Evolutionary conservation across 1,140 invertebrate genomes (phyloP).

Genomic region (Sitodiplosis mosellana): DNA sequence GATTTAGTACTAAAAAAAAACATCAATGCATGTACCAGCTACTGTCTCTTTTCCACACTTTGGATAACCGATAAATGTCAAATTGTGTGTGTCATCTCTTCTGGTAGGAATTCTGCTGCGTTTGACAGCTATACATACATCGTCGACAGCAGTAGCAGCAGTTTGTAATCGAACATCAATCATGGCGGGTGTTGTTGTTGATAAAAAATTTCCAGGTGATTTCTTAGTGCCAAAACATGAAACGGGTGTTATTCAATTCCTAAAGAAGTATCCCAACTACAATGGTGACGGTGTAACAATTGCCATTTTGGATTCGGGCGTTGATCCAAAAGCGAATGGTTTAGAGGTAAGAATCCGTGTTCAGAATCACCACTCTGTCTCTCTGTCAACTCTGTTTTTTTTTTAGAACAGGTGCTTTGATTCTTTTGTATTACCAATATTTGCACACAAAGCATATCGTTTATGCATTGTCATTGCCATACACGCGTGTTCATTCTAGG

Average conservation of each 20-base stretch:
- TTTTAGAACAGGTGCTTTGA: no score
- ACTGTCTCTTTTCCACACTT: no score
- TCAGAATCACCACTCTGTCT: no score
- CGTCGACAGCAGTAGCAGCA: neutral
- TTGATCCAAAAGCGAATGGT: conserved; percentile 88
- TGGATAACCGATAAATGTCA: no score
- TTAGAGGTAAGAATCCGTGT: conserved; percentile 55
- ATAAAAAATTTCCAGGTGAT: conserved; percentile 61
- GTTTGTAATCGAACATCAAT: neutral
- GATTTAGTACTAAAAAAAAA: no score
- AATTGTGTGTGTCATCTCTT: no score
- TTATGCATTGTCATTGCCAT: neutral
- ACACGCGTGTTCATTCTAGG: no score
- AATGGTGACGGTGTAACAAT: conserved; percentile 84
- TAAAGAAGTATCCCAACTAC: conserved; percentile 79
- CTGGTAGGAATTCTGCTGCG: no score
- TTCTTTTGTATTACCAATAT: no score
- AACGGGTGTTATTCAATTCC: conserved; percentile 73
- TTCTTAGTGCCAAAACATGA: conserved; percentile 88
- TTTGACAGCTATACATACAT: neutral
- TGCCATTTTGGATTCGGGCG: conserved; percentile 92
- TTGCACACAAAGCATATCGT: neutral
- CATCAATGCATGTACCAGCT: no score
- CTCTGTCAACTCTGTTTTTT: no score
- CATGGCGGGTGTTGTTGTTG: conserved; percentile 34